These are phyloP conservation scores for Schizotus pectinicornis DNA, from an alignment of 2,888 invertebrate species.

Conservation along the genomic window DNA sequence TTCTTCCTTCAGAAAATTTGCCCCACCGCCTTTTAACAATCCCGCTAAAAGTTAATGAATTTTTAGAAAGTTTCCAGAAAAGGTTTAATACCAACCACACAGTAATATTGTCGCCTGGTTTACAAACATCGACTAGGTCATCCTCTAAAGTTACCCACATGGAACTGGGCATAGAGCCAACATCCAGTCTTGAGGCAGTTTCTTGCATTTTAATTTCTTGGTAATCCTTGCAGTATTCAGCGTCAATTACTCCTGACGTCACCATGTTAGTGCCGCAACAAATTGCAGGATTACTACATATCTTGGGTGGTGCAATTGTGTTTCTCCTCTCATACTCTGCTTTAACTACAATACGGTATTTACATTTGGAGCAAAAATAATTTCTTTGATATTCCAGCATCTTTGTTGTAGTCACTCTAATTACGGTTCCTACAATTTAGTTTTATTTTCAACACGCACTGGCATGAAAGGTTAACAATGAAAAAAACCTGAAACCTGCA, in stretches of 20 bases:
- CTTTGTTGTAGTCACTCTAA: conserved; percentile 75
- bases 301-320: conserved; percentile 58
- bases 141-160: conserved; percentile 82
- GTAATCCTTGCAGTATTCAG: conserved; percentile 77
- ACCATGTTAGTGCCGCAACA: conserved; percentile 65
- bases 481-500: conserved; percentile 70
- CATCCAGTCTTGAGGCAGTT: conserved; percentile 72
- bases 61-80: too few relatives aligned
- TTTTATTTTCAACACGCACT: too few relatives aligned
- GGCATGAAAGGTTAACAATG: too few relatives aligned
- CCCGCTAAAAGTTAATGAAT: conserved; percentile 68
- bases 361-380: conserved; percentile 80
- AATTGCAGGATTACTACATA: conserved; percentile 64
- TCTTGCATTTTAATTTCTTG: conserved; percentile 89
- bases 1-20: conserved; percentile 64
- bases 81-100: conserved; percentile 75
- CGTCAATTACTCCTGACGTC: conserved; percentile 63
- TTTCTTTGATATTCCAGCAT: conserved; percentile 77
- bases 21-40: conserved; percentile 78
- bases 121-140: conserved; percentile 85
- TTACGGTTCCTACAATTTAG: conserved; percentile 70
- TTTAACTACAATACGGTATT: conserved; percentile 67
- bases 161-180: conserved; percentile 76
- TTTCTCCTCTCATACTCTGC: conserved; percentile 68
- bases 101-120: conserved; percentile 87